A percentile compares a stretch with the other conserved stretches of the same genome.
Conservation (phyloP, 37 sponge, comb jelly and placozoan genomes). For the Halisarca cf. caerulea region DNA sequence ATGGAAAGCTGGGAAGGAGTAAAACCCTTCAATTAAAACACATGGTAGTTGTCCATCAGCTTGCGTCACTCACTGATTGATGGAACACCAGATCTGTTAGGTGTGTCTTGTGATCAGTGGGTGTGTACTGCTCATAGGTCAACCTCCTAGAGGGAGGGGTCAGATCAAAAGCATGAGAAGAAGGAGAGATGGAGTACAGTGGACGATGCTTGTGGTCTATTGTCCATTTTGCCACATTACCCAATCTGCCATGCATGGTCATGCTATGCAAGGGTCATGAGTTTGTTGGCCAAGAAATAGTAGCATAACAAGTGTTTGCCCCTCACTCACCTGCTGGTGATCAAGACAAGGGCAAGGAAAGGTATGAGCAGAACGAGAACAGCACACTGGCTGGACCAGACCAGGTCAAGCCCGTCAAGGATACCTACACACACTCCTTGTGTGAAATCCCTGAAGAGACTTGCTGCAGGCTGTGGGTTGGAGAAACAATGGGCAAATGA, state of each 20-base stretch:
- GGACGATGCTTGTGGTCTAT: too few relatives aligned
- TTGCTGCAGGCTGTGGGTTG: not conserved
- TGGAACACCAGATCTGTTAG: not conserved
- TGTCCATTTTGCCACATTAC: too few relatives aligned
- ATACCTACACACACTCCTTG: conserved; percentile 52
- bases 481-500: not conserved
- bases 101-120: not conserved
- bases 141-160: not conserved
- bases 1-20: conserved; percentile 1
- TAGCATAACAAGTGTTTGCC: too few relatives aligned
- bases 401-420: conserved; percentile 61
- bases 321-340: too few relatives aligned
- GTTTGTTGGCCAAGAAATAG: too few relatives aligned
- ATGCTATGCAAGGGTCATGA: too few relatives aligned
- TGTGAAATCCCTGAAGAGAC: conserved; percentile 28
- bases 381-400: conserved; percentile 50
- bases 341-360: not conserved
- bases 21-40: too few relatives aligned
- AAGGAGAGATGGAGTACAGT: too few relatives aligned
- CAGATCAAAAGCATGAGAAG: too few relatives aligned
- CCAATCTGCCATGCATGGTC: too few relatives aligned
- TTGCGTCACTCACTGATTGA: not conserved
- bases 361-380: conserved; percentile 19
- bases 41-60: too few relatives aligned
- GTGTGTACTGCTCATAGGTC: not conserved